Conservation (phyloP, 2,888 invertebrate species). For the Lordiphosa andalusiaca region DNA sequence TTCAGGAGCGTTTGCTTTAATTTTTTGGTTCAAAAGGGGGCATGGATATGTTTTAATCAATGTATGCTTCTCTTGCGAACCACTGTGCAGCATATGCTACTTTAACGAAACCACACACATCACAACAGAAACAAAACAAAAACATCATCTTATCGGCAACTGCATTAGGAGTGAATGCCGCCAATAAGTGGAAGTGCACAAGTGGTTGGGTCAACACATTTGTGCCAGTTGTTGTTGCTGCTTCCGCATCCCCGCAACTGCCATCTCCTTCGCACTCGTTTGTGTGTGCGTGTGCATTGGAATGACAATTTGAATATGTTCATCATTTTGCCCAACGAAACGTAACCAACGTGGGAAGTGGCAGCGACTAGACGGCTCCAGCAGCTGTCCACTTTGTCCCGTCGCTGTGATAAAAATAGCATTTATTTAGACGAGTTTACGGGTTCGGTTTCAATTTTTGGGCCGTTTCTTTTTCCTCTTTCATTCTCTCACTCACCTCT, state of each 20-base stretch:
- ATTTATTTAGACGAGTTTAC: conserved; percentile 45
- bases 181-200: conserved; percentile 65
- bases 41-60: no score
- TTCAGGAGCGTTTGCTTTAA: no score
- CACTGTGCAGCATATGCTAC: conserved; percentile 24
- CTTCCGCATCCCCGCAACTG: conserved; percentile 2
- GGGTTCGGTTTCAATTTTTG: conserved; percentile 30
- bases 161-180: conserved; percentile 37
- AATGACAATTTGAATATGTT: conserved; percentile 56
- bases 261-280: conserved; percentile 12
- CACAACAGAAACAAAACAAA: conserved; percentile 24
- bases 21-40: no score
- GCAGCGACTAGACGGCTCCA: conserved; percentile 28
- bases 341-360: conserved; percentile 69
- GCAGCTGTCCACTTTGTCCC: conserved; percentile 43
- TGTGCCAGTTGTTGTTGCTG: conserved; percentile 18
- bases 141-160: conserved; percentile 49
- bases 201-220: conserved; percentile 54
- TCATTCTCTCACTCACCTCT: neutral
- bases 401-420: conserved; percentile 53
- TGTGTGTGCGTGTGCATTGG: conserved; percentile 34
- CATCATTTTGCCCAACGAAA: conserved; percentile 64
- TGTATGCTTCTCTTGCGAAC: neutral
- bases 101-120: conserved; percentile 33
- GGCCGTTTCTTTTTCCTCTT: conserved; percentile 14